These are phyloP conservation scores for Priapulus caudatus DNA, from an alignment of 2,888 invertebrate species.

Conservation along the genomic window DNA sequence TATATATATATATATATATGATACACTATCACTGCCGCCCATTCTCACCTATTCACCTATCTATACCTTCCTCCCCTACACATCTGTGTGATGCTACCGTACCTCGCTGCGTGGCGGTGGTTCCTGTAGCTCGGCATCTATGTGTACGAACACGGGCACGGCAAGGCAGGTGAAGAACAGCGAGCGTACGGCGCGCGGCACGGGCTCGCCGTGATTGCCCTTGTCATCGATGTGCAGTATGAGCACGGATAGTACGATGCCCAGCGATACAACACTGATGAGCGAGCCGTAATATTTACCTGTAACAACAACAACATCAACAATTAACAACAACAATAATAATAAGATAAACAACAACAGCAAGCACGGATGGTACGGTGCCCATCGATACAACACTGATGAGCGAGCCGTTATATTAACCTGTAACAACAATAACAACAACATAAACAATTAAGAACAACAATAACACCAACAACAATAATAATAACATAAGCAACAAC, in stretches of 20 bases:
- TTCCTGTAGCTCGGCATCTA: neutral
- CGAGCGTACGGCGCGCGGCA: conserved; percentile 23
- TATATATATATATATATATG: too few species aligned
- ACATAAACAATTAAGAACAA: too few species aligned
- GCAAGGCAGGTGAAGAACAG: neutral
- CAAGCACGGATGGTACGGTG: conserved; percentile 41
- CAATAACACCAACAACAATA: too few species aligned
- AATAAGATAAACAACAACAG: too few species aligned
- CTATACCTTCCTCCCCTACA: too few species aligned
- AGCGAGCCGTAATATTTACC: conserved; percentile 43
- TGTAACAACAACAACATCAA: conserved; percentile 24
- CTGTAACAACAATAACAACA: conserved; percentile 29
- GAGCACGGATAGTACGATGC: conserved; percentile 41
- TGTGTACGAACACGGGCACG: neutral
- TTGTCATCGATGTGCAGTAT: conserved; percentile 42
- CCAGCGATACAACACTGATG: conserved; percentile 41
- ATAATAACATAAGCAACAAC: too few species aligned
- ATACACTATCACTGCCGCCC: too few species aligned
- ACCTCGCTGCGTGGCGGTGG: too few species aligned
- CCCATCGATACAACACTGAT: conserved; percentile 42
- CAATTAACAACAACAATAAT: too few species aligned
- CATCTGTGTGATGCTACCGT: too few species aligned
- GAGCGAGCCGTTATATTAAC: conserved; percentile 42
- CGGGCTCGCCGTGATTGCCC: conserved; percentile 32
- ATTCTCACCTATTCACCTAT: too few species aligned